Base-by-base conservation (phyloP, 1,140 invertebrate species). In the Heterodera schachtii region DNA sequence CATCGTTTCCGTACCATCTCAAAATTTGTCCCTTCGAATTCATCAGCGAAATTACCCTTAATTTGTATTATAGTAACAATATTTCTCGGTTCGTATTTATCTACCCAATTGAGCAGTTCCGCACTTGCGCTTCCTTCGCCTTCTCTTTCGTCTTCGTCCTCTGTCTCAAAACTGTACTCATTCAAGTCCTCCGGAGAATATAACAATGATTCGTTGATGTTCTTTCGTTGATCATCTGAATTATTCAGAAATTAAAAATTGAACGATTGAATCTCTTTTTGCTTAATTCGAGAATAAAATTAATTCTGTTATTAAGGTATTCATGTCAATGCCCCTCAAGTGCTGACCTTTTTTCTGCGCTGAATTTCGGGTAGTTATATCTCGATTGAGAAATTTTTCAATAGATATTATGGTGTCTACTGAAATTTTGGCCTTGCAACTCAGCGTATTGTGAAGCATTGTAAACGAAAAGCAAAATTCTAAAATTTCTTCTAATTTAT, bases 1-100 rank as follows among this genome's bases (percentile, higher is more conserved):
- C 82, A 83, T 76, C 69, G 57, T 3, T 47, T 47, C n/a, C 57
- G 19, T 46, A 64, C 49, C 9, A 43, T 5, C 31, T 70, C 44
- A 31, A 52, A 44, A 16, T 80, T 60, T 6, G 60, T 49, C 4
- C 47, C 64, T 16, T 78, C 77, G 31, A 41, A 7, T 7, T 46
- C 69, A 3, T 21, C 44, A 64, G 19, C 57, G 16, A 64, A 19
- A 19, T 44, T 6, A 46, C 69, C 43, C 69, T 71, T 41, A 71
- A 71, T 71, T 41, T 19, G 13, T n/a, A 71, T 31, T 19, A 64
- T 19, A 16, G 16, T n/a, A 64, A 19, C 16, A 64, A 64, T 19
- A 5, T 71, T 43, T 71, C 0, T 7, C 44, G 41, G 69, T 2
- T 9, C 31, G 13, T 2, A 3, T 6, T 43, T 41, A 11, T 46